Conservation (phyloP, 2,113 vertebrate species). For the Arizona elegans region DNA sequence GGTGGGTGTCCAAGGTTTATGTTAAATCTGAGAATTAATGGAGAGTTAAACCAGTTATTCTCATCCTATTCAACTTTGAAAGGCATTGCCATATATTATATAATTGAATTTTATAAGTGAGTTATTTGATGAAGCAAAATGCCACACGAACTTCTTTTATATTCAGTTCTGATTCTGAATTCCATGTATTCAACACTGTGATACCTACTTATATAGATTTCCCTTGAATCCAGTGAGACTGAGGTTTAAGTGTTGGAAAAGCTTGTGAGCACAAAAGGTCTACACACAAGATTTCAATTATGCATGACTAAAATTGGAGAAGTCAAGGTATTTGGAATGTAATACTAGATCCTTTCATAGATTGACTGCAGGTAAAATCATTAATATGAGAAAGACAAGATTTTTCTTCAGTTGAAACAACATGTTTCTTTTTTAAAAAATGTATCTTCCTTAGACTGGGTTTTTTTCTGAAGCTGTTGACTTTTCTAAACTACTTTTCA, state of each 20-base stretch:
- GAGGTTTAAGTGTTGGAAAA: background rate
- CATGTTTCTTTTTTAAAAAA: background rate
- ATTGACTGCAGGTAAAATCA: background rate
- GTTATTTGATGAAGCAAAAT: background rate
- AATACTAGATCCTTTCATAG: background rate
- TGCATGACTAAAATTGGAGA: background rate
- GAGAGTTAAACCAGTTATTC: background rate
- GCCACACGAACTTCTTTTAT: background rate
- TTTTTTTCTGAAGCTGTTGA: background rate
- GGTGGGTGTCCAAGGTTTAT: background rate
- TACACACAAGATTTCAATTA: background rate
- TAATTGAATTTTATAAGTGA: background rate
- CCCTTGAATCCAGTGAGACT: background rate
- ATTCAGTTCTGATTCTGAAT: background rate
- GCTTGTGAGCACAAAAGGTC: background rate
- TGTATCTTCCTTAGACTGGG: background rate
- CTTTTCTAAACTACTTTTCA: background rate
- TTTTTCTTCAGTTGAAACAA: background rate
- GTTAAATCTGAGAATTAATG: background rate
- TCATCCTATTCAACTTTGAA: background rate
- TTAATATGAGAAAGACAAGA: background rate
- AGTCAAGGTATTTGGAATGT: background rate
- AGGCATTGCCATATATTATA: background rate
- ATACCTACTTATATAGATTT: background rate
- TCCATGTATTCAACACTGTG: background rate